Conservation (phyloP, 2,113 vertebrate genomes). For the Anas platyrhynchos region DNA sequence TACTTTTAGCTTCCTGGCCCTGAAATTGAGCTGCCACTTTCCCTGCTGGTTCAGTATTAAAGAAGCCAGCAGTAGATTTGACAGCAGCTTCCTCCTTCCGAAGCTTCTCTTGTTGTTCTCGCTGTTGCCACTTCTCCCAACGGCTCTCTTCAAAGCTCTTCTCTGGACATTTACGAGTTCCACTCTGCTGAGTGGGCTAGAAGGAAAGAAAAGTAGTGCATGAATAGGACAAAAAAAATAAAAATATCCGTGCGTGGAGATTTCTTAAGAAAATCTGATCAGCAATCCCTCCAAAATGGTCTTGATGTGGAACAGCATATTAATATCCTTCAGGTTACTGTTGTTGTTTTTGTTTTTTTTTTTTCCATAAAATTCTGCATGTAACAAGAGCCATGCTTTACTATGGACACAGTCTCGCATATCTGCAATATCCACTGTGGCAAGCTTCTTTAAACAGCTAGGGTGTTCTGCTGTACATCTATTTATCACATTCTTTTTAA, state of each 20-base stretch:
- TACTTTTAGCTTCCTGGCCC: constrained; percentile 59
- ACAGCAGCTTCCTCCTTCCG: constrained; percentile 42
- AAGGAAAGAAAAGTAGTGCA: background rate
- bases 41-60: constrained; percentile 7
- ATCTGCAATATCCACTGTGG: no score
- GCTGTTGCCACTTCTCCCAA: constrained; percentile 84
- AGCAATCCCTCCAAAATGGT: background rate
- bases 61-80: background rate
- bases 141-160: constrained; percentile 89
- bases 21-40: constrained; percentile 45
- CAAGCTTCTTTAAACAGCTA: no score
- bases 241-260: background rate
- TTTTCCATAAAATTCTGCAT: no score
- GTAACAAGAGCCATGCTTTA: no score
- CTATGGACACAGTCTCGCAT: no score
- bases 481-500: no score
- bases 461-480: no score
- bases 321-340: background rate
- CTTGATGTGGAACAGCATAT: background rate
- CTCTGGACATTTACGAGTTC: constrained; percentile 72
- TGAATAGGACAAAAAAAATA: background rate
- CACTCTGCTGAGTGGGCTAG: constrained; percentile 37
- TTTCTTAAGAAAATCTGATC: background rate
- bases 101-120: constrained; percentile 68
- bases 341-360: background rate